phyloP scores from a whole-genome alignment of 2,888 invertebrate species.

The Hetaerina titia region DNA sequence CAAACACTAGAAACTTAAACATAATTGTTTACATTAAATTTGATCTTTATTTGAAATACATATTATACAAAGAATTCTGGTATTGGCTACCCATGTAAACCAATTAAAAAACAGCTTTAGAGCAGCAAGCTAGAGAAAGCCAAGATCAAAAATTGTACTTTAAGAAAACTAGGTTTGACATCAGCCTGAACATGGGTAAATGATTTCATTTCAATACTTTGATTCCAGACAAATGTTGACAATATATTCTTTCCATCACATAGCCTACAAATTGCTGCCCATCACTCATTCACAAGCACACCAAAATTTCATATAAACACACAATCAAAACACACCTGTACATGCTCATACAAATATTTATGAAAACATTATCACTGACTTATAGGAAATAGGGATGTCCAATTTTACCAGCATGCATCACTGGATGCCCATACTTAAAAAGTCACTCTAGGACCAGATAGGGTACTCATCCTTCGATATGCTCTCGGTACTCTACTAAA shows the following conservation, averaged over 20 bases:
- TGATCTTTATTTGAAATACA: constrained; percentile 66
- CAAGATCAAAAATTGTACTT: constrained; percentile 45
- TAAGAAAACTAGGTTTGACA: constrained; percentile 37
- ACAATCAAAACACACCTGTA: constrained; percentile 65
- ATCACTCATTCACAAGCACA: constrained; percentile 54
- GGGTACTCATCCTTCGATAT: constrained; percentile 21
- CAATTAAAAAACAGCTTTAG: constrained; percentile 52
- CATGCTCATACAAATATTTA: constrained; percentile 65
- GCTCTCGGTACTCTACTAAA: not conserved
- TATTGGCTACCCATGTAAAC: constrained; percentile 66
- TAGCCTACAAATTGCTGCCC: constrained; percentile 57
- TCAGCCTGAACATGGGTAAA: constrained; percentile 56
- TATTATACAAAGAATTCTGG: constrained; percentile 64
- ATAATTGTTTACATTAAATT: constrained; percentile 48
- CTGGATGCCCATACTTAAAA: not conserved
- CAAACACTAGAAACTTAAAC: not conserved
- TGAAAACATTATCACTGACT: constrained; percentile 66
- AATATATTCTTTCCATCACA: constrained; percentile 25
- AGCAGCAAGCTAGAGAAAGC: constrained; percentile 66
- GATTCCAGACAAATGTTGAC: constrained; percentile 48
- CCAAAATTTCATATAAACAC: constrained; percentile 66
- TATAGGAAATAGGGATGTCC: constrained; percentile 62
- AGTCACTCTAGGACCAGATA: constrained; percentile 28
- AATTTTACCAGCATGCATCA: constrained; percentile 30
- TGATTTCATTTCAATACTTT: constrained; percentile 45